Conservation (phyloP, 2,113 vertebrate species). For the Cryptomyrus ogoouensis region DNA sequence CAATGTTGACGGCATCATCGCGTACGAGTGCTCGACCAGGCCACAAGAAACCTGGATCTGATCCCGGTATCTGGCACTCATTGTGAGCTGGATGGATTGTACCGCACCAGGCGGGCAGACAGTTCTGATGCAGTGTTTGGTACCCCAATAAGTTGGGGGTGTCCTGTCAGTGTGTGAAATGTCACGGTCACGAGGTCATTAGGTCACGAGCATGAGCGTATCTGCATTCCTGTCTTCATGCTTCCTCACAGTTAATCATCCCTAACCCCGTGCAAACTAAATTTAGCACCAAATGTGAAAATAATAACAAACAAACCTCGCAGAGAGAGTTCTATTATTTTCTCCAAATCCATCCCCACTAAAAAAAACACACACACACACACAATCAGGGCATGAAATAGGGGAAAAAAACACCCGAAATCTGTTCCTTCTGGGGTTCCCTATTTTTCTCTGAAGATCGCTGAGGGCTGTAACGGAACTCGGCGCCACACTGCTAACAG, state of each 20-base stretch:
- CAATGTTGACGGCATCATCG: not conserved
- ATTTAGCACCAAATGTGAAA: not conserved
- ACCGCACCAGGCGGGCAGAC: not conserved
- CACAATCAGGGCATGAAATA: not conserved
- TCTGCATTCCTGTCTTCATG: not conserved
- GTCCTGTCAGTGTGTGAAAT: not conserved
- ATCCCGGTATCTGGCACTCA: not conserved
- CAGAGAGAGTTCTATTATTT: not conserved
- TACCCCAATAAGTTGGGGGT: not conserved
- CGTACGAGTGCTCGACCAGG: not conserved
- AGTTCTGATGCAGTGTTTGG: not conserved
- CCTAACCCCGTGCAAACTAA: not conserved
- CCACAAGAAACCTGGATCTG: not conserved
- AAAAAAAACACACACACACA: not conserved
- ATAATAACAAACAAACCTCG: not conserved
- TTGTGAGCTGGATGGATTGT: not conserved
- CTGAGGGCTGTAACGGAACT: not conserved
- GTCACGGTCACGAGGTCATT: not conserved
- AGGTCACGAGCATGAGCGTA: no score
- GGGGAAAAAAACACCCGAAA: not conserved
- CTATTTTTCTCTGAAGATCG: not conserved
- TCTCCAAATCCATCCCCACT: not conserved
- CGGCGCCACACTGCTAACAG: not conserved
- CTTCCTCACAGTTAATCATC: not conserved
- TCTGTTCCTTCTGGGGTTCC: not conserved